A percentile compares a stretch with the other conserved stretches of the same genome.
These are phyloP conservation scores for Chanos chanos DNA, from an alignment of 2,797 vertebrate genomes.

Conservation along the genomic window DNA sequence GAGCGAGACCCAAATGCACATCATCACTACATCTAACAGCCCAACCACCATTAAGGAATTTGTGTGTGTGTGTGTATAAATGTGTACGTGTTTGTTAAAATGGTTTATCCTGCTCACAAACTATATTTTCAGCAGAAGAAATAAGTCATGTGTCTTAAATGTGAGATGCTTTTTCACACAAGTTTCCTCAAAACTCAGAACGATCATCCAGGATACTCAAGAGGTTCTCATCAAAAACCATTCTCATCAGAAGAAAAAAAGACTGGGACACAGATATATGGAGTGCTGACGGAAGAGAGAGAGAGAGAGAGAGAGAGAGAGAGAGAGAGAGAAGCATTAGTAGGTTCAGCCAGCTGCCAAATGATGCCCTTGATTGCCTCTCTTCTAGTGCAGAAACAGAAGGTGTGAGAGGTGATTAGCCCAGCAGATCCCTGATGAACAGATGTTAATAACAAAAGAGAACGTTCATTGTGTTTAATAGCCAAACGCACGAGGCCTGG, in stretches of 20 bases:
- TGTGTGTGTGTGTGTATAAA: too few relatives aligned
- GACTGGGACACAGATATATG: constrained; percentile 11
- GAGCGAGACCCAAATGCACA: constrained; percentile 61
- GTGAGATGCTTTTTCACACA: too few relatives aligned
- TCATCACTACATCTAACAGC: constrained; percentile 67
- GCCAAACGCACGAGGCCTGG: constrained; percentile 78
- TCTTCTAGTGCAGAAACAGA: constrained; percentile 87
- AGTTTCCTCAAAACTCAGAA: too few relatives aligned
- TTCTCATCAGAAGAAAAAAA: constrained; percentile 26
- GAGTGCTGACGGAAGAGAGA: constrained; percentile 5
- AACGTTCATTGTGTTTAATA: constrained; percentile 84
- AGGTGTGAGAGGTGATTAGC: constrained; percentile 88
- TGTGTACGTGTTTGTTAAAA: not conserved
- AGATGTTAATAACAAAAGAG: constrained; percentile 88
- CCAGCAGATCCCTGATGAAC: constrained; percentile 80
- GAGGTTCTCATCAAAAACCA: too few relatives aligned
- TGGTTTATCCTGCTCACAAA: not conserved
- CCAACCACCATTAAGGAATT: constrained; percentile 55
- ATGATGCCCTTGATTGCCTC: constrained; percentile 89
- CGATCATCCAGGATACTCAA: too few relatives aligned
- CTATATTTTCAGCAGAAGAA: too few relatives aligned
- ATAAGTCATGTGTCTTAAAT: too few relatives aligned
- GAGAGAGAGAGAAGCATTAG: constrained; percentile 81
- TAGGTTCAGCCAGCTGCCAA: constrained; percentile 84
- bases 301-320: constrained; percentile 49